phyloP scores from a whole-genome alignment of 2,888 invertebrate genomes.

The Callimorpha dominula region DNA sequence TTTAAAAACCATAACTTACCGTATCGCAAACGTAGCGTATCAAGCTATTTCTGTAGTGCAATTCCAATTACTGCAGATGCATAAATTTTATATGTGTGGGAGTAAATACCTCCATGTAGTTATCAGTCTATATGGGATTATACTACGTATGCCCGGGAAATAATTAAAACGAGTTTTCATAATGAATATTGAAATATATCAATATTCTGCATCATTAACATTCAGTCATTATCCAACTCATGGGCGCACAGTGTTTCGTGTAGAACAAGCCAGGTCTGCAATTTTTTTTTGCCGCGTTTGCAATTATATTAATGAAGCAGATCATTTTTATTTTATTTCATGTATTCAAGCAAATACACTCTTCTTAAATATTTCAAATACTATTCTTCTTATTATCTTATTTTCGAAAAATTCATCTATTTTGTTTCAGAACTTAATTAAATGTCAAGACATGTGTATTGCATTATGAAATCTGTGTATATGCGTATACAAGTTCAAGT shows the following conservation, averaged over 20 bases:
- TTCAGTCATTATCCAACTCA: background rate
- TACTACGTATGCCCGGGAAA: slow-evolving; percentile 28
- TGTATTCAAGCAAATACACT: too few species aligned
- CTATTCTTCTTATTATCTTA: too few species aligned
- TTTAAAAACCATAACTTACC: slow-evolving; percentile 34
- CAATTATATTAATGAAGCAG: too few species aligned
- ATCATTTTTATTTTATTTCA: too few species aligned
- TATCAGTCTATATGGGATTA: slow-evolving; percentile 40
- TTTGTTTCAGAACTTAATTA: too few species aligned
- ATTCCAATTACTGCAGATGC: slow-evolving; percentile 53
- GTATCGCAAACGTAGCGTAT: slow-evolving; percentile 33
- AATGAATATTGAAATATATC: slow-evolving; percentile 2
- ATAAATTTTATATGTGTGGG: slow-evolving; percentile 52
- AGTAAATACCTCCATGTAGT: slow-evolving; percentile 31
- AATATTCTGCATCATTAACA: slow-evolving; percentile 2
- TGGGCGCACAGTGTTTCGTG: background rate
- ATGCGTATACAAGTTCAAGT: too few species aligned
- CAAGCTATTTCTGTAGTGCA: slow-evolving; percentile 47
- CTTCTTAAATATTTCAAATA: too few species aligned
- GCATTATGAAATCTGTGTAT: too few species aligned
- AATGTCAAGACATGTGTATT: too few species aligned
- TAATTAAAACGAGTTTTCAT: slow-evolving; percentile 39
- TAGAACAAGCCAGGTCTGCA: too few species aligned
- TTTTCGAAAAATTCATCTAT: too few species aligned
- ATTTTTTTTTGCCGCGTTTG: too few species aligned